Base-by-base conservation (phyloP, 2,797 vertebrate species). In the Dicrostonyx torquatus region DNA sequence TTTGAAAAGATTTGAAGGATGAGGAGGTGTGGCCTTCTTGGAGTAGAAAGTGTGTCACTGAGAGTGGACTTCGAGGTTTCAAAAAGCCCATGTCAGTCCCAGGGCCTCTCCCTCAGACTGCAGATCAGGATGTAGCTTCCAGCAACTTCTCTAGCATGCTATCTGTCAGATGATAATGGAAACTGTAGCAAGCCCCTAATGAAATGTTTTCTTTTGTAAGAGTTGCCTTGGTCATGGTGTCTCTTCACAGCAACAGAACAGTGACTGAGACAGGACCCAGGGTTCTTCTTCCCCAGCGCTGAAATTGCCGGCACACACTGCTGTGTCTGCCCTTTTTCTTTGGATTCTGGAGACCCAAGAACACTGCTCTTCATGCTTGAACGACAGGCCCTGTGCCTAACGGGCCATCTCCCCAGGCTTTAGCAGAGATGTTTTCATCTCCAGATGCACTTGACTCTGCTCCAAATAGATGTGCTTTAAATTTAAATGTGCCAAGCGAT, bases 401-500 rank as follows among this genome's bases (percentile, higher is more conserved):
- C 24, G 37, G 73, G 17, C 26, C 48, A 1, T 55, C 24, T 72
- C 66, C 34, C 80, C 40, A 84, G 37, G 18, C 26, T 13, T 53
- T 60, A 93, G 55, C 43, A 55, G 66, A 34, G 37, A 75, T 50
- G 31, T 55, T 50, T 93, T 72, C 60, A 88, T 48, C 15, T 85
- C 40, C 50, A 87, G 80, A 53, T 85, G 43, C 84, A 82, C 94
- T 76, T 66, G 76, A 89, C 43, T 92, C 86, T 73, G 66, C 48
- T 87, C 68, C 43, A 90, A 87, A 94, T 84, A 92, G 87, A 11
- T n/a, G n/a, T n/a, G n/a, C n/a, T n/a, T n/a, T n/a, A n/a, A n/a
- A n/a, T n/a, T 91, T 91, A 93, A 80, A 80, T 66, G 43, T 76
- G 11, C 45, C 50, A 53, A 43, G 22, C 45, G 58, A 89, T 88